Evolutionary conservation across 2,888 invertebrate species (phyloP), one percentile per base, ranked within the genome.

Genomic region (Bombyx huttoni): DNA sequence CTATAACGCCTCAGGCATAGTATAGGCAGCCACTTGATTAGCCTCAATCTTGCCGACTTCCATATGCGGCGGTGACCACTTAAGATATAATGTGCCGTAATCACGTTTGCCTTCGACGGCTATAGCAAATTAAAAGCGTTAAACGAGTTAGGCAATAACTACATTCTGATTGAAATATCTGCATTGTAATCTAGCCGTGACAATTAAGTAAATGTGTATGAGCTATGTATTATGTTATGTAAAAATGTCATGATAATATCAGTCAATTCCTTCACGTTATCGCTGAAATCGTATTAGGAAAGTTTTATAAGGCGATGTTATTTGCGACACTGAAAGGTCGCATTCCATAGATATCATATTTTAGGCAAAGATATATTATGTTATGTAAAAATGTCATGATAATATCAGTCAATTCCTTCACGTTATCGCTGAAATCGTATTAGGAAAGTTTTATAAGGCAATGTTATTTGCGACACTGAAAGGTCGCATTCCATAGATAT

Each of bases 401-500:
- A 1, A 12, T 40, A 40, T 40, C 40, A 40, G 40, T 40, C 40
- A 40, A 40, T 40, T 40, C 40, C 40, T 12, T 40, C 3, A 40
- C 40, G 40, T 12, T 40, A 40, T 40, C 40, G 13, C 33, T 34
- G 46, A 50, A 52, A 10, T 51, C 52, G 34, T 9, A 49, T 48
- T 45, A 51, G 47, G 14, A 53, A 57, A 13, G 49, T 52, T 46
- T 51, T 34, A 13, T 33, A 46, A n/a, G 50, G 47, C 12, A 47
- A 50, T 50, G 51, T 59, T 52, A 51, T 40, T 40, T 50, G 58
- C 59, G 58, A 53, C 58, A 66, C 58, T 63, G 56, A 60, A 68
- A 67, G 65, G 66, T 66, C 64, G 59, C 67, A 73, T 73, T 71
- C 65, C 57, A 60, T 48, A 62, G 63, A 65, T 67, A 67, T 24